These are phyloP conservation scores for Ellobium chinense DNA, from an alignment of 2,888 invertebrate genomes.

Conservation along the genomic window DNA sequence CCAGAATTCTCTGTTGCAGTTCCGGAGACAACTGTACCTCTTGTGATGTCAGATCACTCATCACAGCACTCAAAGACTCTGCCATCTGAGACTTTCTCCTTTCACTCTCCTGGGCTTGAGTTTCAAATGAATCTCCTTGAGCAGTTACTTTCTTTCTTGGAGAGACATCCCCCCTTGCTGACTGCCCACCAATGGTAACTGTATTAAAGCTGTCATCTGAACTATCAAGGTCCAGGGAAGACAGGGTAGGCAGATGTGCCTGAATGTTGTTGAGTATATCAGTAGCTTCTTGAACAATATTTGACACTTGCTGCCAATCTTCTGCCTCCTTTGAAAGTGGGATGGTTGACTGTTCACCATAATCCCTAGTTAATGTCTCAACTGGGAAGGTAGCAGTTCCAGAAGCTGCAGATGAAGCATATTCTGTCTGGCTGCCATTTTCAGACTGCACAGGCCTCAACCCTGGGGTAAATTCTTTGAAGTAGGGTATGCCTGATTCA, in stretches of 20 bases:
- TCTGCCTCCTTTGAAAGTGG: conserved; percentile 28
- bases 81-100: not conserved
- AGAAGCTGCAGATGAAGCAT: not conserved
- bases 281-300: conserved; percentile 64
- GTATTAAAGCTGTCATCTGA: conserved; percentile 19
- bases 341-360: not conserved
- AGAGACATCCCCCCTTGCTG: conserved; percentile 1
- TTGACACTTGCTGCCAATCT: conserved; percentile 60
- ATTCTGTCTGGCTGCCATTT: conserved; percentile 44
- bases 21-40: conserved; percentile 32
- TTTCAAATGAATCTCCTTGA: not conserved
- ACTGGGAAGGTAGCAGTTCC: not conserved
- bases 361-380: not conserved
- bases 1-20: conserved; percentile 42
- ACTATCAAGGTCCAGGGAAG: not conserved
- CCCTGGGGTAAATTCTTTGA: conserved; percentile 26
- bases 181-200: not conserved
- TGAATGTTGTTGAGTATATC: conserved; percentile 54
- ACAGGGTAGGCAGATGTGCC: conserved; percentile 23
- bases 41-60: not conserved
- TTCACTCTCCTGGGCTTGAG: not conserved
- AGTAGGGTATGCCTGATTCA: conserved; percentile 45
- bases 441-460: conserved; percentile 30
- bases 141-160: not conserved
- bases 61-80: not conserved